Percentiles rank a stretch among this genome's conserved stretches.
These are phyloP conservation scores for Montipora foliosa DNA, from an alignment of 64 coral and sea anemone species.

Conservation along the genomic window DNA sequence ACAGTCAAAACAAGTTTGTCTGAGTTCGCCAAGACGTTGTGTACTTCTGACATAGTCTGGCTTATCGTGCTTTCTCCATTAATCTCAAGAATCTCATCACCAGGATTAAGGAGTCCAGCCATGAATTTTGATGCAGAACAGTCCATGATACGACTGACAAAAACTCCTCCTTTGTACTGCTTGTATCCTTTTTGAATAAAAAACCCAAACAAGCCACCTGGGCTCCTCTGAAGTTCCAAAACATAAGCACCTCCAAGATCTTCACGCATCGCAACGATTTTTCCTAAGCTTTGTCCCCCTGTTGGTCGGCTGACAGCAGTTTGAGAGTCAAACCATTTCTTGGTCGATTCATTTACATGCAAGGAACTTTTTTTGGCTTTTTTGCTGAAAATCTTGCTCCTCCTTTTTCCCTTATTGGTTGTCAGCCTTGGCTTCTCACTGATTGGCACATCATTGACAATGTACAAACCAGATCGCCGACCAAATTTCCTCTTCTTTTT, in stretches of 20 bases:
- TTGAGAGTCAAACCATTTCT: constrained; percentile 86
- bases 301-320: constrained; percentile 92
- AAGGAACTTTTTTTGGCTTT: constrained; percentile 54
- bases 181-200: constrained; percentile 95
- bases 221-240: constrained; percentile 82
- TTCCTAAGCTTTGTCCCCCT: constrained; percentile 80
- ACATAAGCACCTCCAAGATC: constrained; percentile 88
- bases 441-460: constrained; percentile 83
- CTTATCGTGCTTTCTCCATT: constrained; percentile 71
- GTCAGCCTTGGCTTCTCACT: constrained; percentile 83
- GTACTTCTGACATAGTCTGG: constrained; percentile 77
- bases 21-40: constrained; percentile 86
- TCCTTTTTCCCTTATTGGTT: constrained; percentile 55
- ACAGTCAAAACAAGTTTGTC: constrained; percentile 85
- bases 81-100: constrained; percentile 91
- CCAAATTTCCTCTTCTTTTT: constrained; percentile 77
- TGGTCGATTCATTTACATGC: constrained; percentile 87
- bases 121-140: constrained; percentile 83
- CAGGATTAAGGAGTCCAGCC: constrained; percentile 89
- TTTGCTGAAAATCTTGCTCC: constrained; percentile 62
- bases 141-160: constrained; percentile 93
- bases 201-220: constrained; percentile 86
- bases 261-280: constrained; percentile 73
- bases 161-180: constrained; percentile 72
- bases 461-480: constrained; percentile 88